Evolutionary conservation across 1,140 invertebrate species (phyloP), one percentile per base, ranked within the genome.

Genomic region (Acromyrmex echinatior): DNA sequence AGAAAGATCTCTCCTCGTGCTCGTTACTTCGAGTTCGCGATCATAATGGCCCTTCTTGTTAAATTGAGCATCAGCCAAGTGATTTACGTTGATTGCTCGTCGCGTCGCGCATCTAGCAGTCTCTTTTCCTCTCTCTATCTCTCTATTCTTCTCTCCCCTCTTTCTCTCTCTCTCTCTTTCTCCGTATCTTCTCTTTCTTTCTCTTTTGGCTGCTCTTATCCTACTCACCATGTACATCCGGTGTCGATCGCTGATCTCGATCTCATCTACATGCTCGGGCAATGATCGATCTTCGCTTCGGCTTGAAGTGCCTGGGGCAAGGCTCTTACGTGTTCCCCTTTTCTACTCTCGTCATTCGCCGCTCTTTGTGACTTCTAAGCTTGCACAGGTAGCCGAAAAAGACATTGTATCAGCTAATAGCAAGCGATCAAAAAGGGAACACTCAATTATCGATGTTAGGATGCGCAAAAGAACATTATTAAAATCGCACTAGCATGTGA

Each of bases 41-140:
- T 94, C 90, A 94, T 94, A 95, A 95, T 95, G 93, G 94, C 93
- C 92, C 94, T 94, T 94, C 93, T 95, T 95, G 95, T 95, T 95
- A 95, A 95, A 95, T 95, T 95, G 94, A 95, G 94, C 94, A 95
- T 95, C 93, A 93, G 93, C 93, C 93, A 93, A 95, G 94, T 95
- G 94, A 95, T 95, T 95, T 95, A 95, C 94, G 94, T 95, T 95
- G 94, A 95, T 95, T 95, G 93, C 94, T 91, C 91, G 92, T 93
- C 93, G 92, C 91, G 92, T 93, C 92, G 91, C 88, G 62, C 63
- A 92, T 92, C 86, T 79, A 79, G 21, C 73, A 76, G 25, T 31
- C 58, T 65, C 53, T 53, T 45, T 62, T 39, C 0, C 49, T 45
- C 25, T 71, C 66, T 31, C 31, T 65, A 7, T 56, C 9, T 1